Percentiles rank a stretch among this genome's conserved stretches.
Conservation (phyloP, 2,888 invertebrate species). For the Peribatodes rhomboidaria region DNA sequence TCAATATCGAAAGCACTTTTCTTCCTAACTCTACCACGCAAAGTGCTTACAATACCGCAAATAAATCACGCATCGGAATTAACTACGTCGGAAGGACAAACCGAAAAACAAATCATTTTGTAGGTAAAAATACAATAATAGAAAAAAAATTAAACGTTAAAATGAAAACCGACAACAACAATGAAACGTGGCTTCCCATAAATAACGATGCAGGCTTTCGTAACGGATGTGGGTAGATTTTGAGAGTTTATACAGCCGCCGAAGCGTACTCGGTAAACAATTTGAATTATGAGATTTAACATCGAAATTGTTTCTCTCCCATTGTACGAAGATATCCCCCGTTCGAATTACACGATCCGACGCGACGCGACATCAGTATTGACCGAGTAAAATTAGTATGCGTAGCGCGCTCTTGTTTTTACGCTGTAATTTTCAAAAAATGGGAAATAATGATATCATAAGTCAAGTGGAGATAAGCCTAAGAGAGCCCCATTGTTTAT, state of each 20-base stretch:
- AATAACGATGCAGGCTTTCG: conserved; percentile 83
- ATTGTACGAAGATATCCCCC: conserved; percentile 73
- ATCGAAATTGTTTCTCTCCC: conserved; percentile 76
- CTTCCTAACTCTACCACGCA: conserved; percentile 17
- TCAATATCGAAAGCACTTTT: conserved; percentile 16
- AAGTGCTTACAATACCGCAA: conserved; percentile 21
- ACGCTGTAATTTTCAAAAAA: conserved; percentile 80
- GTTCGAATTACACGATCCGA: conserved; percentile 62
- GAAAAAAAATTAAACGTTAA: conserved; percentile 77
- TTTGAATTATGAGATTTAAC: conserved; percentile 83
- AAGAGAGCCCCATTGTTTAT: conserved; percentile 76
- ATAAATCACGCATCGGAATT: conserved; percentile 72
- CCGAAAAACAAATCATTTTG: conserved; percentile 76
- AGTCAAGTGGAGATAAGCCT: conserved; percentile 81
- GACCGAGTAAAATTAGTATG: conserved; percentile 81
- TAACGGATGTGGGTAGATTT: conserved; percentile 83
- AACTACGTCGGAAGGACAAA: conserved; percentile 68
- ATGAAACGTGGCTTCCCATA: conserved; percentile 83
- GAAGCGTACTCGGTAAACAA: conserved; percentile 77
- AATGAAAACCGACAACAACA: conserved; percentile 83
- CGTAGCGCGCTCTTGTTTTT: conserved; percentile 75
- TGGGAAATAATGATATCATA: conserved; percentile 83
- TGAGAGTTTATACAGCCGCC: conserved; percentile 79
- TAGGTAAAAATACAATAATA: conserved; percentile 74
- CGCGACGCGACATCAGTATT: conserved; percentile 71